phyloP scores from a whole-genome alignment of 2,113 vertebrate genomes.

The Nothoprocta pentlandii region DNA sequence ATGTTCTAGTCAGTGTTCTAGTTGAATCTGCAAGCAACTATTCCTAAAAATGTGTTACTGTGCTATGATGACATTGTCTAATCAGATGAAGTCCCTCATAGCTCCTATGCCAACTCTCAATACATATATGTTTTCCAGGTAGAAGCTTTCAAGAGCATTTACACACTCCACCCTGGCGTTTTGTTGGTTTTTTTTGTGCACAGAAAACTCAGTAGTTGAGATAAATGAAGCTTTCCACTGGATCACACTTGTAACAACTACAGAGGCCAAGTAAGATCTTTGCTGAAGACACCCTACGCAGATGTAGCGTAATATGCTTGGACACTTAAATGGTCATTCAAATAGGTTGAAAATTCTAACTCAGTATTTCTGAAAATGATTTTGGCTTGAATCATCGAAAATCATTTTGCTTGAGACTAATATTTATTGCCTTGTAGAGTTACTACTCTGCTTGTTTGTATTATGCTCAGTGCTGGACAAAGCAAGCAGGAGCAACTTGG shows the following conservation, averaged over 20 bases:
- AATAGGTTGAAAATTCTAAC: neutral
- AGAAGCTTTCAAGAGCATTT: neutral
- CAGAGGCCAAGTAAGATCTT: neutral
- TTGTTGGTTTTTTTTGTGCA: neutral
- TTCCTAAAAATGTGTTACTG: neutral
- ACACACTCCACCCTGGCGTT: neutral
- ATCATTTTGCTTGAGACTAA: neutral
- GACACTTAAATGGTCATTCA: neutral
- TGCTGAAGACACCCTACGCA: neutral
- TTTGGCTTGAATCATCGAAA: neutral
- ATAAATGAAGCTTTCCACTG: neutral
- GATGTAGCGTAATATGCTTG: neutral
- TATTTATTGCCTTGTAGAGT: neutral
- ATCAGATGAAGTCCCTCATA: neutral
- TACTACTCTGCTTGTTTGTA: neutral
- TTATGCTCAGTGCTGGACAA: neutral
- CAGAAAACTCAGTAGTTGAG: neutral
- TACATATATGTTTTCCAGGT: too few relatives aligned
- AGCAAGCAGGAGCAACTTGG: neutral
- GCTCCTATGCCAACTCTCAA: neutral
- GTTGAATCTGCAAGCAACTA: neutral
- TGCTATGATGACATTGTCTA: neutral
- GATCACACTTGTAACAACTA: neutral
- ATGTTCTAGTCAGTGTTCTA: neutral
- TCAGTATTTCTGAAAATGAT: neutral